Conservation (phyloP, 2,113 vertebrate genomes). For the Amphiprion percula region DNA sequence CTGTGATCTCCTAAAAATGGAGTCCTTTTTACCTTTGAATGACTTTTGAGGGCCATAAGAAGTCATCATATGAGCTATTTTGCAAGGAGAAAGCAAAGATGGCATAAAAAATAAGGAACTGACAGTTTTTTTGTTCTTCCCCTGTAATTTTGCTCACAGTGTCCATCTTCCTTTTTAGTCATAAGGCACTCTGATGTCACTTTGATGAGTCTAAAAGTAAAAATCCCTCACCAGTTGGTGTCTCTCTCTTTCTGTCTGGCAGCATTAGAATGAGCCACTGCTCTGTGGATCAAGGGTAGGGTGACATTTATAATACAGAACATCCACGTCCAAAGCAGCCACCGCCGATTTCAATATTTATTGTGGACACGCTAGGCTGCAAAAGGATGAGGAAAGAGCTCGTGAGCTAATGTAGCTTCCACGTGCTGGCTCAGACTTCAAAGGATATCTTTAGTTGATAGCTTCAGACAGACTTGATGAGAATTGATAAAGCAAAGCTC, state of each 20-base stretch:
- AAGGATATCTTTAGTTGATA: slow-evolving; percentile 53
- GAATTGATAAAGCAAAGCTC: slow-evolving; percentile 59
- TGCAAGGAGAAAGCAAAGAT: too few species aligned
- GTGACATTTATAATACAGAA: slow-evolving; percentile 71
- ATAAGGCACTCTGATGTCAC: slow-evolving; percentile 43
- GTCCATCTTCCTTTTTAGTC: slow-evolving; percentile 26
- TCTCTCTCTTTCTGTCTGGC: slow-evolving; percentile 23
- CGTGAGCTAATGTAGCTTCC: slow-evolving; percentile 61
- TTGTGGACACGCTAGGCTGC: slow-evolving; percentile 44
- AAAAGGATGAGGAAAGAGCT: slow-evolving; percentile 34
- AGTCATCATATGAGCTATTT: not conserved
- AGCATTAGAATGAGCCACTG: slow-evolving; percentile 43
- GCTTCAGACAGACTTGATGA: slow-evolving; percentile 61
- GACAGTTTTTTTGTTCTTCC: not conserved
- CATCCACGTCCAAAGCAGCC: slow-evolving; percentile 59
- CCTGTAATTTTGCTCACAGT: not conserved
- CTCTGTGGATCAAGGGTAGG: slow-evolving; percentile 23
- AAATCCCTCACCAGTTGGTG: slow-evolving; percentile 21
- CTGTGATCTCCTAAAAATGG: not conserved
- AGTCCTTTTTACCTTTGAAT: not conserved
- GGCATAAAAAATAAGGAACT: not conserved
- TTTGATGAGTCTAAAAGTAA: slow-evolving; percentile 55
- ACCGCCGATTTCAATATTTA: slow-evolving; percentile 69
- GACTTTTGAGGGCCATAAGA: not conserved
- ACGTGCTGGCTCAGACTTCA: slow-evolving; percentile 56